Evolutionary conservation across 2,113 vertebrate genomes (phyloP).

Genomic region (Oophaga pumilio): DNA sequence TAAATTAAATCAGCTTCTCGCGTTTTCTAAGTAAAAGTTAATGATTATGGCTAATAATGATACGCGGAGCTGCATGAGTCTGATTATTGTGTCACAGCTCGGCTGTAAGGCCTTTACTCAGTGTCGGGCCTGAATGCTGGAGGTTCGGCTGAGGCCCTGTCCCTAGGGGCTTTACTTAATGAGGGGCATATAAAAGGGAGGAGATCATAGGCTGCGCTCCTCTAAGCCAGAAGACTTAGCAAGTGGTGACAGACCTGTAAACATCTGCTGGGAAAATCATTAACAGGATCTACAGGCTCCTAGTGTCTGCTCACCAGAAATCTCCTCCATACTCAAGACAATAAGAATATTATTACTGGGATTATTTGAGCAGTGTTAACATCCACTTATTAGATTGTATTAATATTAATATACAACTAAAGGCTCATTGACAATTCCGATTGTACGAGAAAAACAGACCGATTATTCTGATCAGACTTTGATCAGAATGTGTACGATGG

Average conservation of each 20-base stretch:
- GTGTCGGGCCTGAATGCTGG: not conserved
- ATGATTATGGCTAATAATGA: not conserved
- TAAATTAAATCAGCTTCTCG: not conserved
- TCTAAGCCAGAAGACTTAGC: not conserved
- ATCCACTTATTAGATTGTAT: too few species aligned
- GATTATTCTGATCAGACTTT: too few species aligned
- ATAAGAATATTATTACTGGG: too few species aligned
- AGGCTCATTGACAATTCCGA: too few species aligned
- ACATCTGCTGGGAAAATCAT: constrained; percentile 15
- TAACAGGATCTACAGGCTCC: not conserved
- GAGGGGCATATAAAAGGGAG: not conserved
- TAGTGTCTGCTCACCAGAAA: too few species aligned
- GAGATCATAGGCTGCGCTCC: not conserved
- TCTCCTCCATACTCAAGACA: too few species aligned
- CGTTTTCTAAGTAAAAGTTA: not conserved
- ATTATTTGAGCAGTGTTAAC: too few species aligned
- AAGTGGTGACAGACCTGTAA: not conserved
- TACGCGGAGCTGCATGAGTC: not conserved
- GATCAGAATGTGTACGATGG: too few species aligned
- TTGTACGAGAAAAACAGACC: too few species aligned
- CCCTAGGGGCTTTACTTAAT: not conserved
- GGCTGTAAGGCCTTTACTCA: not conserved
- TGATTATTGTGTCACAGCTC: not conserved
- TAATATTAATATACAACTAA: too few species aligned
- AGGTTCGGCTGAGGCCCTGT: not conserved